These are phyloP conservation scores for Chiroxiphia lanceolata DNA, from an alignment of 2,797 vertebrate genomes.

Conservation along the genomic window DNA sequence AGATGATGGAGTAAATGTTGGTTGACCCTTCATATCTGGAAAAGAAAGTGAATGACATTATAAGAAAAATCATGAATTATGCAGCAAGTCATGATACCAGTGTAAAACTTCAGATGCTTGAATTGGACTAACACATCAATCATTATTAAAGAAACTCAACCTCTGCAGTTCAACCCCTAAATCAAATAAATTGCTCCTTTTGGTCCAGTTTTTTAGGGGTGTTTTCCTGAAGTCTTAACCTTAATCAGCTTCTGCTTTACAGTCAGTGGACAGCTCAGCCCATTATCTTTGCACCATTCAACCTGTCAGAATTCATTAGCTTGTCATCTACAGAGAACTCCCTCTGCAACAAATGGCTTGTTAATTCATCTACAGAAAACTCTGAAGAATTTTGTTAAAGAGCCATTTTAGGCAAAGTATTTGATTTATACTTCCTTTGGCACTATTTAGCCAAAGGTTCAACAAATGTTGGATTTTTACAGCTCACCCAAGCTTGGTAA, in stretches of 20 bases:
- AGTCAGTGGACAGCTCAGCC: slow-evolving; percentile 64
- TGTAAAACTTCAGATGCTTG: neutral
- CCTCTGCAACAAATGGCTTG: slow-evolving; percentile 55
- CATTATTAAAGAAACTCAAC: neutral
- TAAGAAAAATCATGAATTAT: neutral
- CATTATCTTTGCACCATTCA: slow-evolving; percentile 74
- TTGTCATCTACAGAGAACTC: slow-evolving; percentile 53
- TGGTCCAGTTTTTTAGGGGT: neutral
- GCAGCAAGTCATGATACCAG: neutral
- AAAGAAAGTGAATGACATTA: neutral
- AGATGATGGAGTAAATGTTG: neutral
- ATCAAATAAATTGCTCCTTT: slow-evolving; percentile 6
- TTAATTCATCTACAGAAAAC: slow-evolving; percentile 61
- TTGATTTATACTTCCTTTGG: slow-evolving; percentile 68
- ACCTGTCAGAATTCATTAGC: slow-evolving; percentile 71
- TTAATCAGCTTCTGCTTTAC: slow-evolving; percentile 68
- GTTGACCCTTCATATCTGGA: neutral
- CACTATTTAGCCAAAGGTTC: slow-evolving; percentile 57
- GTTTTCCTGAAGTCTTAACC: slow-evolving; percentile 35
- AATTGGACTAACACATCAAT: neutral
- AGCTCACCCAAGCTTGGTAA: slow-evolving; percentile 30
- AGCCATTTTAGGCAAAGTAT: slow-evolving; percentile 54
- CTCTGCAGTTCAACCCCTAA: neutral
- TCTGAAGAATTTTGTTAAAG: slow-evolving; percentile 63
- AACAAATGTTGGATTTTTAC: slow-evolving; percentile 31